These are phyloP conservation scores for Panulirus ornatus DNA, from an alignment of 1,140 invertebrate genomes.

Conservation along the genomic window DNA sequence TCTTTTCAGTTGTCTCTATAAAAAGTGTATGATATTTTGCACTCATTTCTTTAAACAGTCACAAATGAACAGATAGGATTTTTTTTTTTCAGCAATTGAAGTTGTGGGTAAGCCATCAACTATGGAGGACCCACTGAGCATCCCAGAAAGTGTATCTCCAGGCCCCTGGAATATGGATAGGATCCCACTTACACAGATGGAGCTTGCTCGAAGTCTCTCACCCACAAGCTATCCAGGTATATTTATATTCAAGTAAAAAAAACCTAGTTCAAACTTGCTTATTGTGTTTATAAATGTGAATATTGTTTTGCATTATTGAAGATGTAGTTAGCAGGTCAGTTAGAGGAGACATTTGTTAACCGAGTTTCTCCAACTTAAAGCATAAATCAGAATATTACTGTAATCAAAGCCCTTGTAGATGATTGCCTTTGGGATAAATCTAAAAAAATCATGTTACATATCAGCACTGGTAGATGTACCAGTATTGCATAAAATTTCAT, in stretches of 20 bases:
- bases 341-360: neutral
- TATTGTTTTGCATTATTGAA: neutral
- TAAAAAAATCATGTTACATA: too few species aligned
- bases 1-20: too few species aligned
- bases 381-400: neutral
- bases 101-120: conserved; percentile 47
- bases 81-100: conserved; percentile 55
- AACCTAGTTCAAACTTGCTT: neutral
- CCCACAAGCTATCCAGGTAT: conserved; percentile 25
- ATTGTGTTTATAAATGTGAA: neutral
- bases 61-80: neutral
- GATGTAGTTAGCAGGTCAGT: neutral
- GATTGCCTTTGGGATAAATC: neutral
- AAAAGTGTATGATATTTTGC: too few species aligned
- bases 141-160: conserved; percentile 46
- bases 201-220: conserved; percentile 48
- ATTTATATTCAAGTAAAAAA: neutral
- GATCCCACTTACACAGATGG: conserved; percentile 41
- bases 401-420: neutral
- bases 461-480: neutral
- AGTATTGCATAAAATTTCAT: neutral
- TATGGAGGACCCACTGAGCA: conserved; percentile 55
- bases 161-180: conserved; percentile 23
- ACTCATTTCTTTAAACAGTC: too few species aligned
- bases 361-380: neutral